phyloP scores from a whole-genome alignment of 1,140 invertebrate species.

The Megalonaias nervosa region DNA sequence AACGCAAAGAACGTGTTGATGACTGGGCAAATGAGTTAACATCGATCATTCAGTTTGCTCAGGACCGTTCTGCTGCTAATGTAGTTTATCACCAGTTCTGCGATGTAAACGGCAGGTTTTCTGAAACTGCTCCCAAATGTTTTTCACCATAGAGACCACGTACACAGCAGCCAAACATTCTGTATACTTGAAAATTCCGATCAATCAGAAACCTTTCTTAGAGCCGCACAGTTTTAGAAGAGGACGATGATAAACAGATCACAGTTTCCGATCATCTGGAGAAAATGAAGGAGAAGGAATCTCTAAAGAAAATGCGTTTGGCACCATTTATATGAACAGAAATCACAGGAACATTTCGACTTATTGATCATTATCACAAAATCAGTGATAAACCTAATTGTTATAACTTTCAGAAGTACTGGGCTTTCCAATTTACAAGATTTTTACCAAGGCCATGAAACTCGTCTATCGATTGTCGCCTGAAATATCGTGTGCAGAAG shows the following conservation, averaged over 20 bases:
- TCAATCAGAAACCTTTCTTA: too few species aligned
- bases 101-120: too few species aligned
- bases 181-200: too few species aligned
- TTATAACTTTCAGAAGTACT: constrained; percentile 22
- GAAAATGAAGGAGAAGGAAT: constrained; percentile 21
- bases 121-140: too few species aligned
- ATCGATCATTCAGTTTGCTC: too few species aligned
- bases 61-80: too few species aligned
- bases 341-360: constrained; percentile 30
- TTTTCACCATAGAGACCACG: too few species aligned
- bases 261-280: constrained; percentile 21
- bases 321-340: constrained; percentile 33
- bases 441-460: neutral
- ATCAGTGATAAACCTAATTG: constrained; percentile 21
- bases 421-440: constrained; percentile 19
- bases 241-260: neutral
- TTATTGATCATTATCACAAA: constrained; percentile 13
- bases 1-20: too few species aligned
- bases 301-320: constrained; percentile 11
- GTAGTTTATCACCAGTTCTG: too few species aligned
- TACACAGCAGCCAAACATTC: too few species aligned
- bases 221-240: too few species aligned
- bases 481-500: constrained; percentile 6
- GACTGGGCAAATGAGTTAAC: too few species aligned
- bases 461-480: constrained; percentile 7